These are phyloP conservation scores for Neodontobutis hainanensis DNA, from an alignment of 2,113 vertebrate species.

Conservation along the genomic window DNA sequence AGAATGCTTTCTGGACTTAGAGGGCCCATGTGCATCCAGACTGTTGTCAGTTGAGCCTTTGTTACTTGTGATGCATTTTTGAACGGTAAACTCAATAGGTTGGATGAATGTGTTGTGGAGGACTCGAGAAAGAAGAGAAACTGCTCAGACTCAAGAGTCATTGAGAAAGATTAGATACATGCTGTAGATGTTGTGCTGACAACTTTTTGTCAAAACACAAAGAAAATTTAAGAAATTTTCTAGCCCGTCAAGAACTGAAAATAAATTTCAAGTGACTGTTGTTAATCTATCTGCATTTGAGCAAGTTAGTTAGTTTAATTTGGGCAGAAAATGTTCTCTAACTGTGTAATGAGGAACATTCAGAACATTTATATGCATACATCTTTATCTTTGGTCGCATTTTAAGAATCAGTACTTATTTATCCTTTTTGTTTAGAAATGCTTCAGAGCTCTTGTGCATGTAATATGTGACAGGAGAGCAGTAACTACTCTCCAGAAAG, in stretches of 20 bases:
- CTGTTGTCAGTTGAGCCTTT: constrained; percentile 8
- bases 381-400: no score
- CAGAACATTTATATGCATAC: no score
- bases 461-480: neutral
- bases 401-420: no score
- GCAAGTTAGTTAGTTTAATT: no score
- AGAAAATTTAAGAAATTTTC: no score
- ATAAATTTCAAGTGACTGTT: no score
- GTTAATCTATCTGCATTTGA: no score
- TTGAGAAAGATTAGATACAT: neutral
- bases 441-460: neutral
- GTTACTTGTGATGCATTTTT: neutral
- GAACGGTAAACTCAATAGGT: neutral
- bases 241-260: no score
- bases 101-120: neutral
- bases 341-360: no score
- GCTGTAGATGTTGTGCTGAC: neutral
- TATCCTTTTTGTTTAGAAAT: neutral
- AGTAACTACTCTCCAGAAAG: constrained; percentile 2
- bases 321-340: no score
- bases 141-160: neutral
- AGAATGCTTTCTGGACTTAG: constrained; percentile 26
- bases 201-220: no score
- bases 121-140: neutral
- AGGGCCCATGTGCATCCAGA: constrained; percentile 12